Base-by-base conservation (phyloP, 2,888 invertebrate genomes). In the Scaptomyza caliginosa region DNA sequence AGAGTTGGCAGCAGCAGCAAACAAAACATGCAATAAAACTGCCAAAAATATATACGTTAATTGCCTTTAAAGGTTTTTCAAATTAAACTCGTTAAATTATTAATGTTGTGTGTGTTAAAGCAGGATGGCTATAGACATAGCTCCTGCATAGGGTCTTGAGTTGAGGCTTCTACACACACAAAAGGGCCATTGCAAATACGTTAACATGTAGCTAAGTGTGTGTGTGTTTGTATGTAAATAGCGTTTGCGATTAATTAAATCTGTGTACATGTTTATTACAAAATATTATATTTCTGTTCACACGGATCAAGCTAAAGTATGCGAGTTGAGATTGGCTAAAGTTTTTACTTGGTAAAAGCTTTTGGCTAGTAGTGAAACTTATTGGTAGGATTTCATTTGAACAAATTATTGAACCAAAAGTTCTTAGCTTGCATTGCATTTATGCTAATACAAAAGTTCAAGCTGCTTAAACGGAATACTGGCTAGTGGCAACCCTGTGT, bases 21-120 rank as follows among this genome's bases (percentile, higher is more conserved):
- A 55, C 51, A 64, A 68, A 62, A 71, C 72, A 79, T 68, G 73
- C 71, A 77, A 79, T 83, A 85, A 85, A 85, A 85, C 71, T 82
- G 83, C 79, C 82, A 83, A 85, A 83, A 83, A 83, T 85, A 78
- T 85, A 78, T 70, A 79, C 83, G 83, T 84, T 84, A 84, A 84
- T 84, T 84, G 80, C 86, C 80, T 74, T 85, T 85, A 86, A 84
- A 86, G 80, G 84, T 83, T 84, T 85, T 83, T 83, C 83, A 84
- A 83, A 84, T 85, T 85, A 82, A 85, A 85, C 76, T 84, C 80
- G 76, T 83, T 83, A 83, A 83, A 83, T 71, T 71, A 84, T 34
- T 34, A 34, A 34, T 34, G 34, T 13, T 74, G 8, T 63, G 63
- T 67, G 60, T 60, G 70, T 63, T 59, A 58, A 67, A 75, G 59